phyloP scores from a whole-genome alignment of 2,797 vertebrate species.

The Furcifer pardalis region DNA sequence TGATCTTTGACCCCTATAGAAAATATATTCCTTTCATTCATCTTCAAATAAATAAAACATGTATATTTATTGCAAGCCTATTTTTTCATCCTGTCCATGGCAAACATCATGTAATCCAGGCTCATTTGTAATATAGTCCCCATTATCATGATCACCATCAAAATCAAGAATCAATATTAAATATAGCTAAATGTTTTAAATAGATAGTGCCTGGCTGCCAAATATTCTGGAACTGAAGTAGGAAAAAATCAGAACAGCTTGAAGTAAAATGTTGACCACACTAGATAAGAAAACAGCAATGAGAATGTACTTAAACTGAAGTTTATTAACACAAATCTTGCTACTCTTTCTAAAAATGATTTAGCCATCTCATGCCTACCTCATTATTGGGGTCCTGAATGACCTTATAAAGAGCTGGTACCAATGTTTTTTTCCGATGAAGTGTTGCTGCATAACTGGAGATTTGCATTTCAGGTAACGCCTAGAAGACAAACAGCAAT shows the following conservation, averaged over 20 bases:
- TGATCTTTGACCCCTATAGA: conserved; percentile 10
- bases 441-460: conserved; percentile 91
- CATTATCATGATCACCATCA: conserved; percentile 33
- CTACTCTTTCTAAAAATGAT: conserved; percentile 10
- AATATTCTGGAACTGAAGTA: conserved; percentile 20
- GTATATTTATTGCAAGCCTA: background rate
- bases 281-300: conserved; percentile 1
- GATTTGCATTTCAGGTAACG: conserved; percentile 93
- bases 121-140: conserved; percentile 31
- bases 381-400: conserved; percentile 96
- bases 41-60: conserved; percentile 10
- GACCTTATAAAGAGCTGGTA: conserved; percentile 94
- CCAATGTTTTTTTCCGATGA: conserved; percentile 91
- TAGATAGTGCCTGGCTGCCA: conserved; percentile 24
- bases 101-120: conserved; percentile 25
- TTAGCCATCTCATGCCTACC: conserved; percentile 84
- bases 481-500: conserved; percentile 71
- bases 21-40: conserved; percentile 19
- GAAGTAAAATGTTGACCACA: conserved; percentile 19
- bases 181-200: conserved; percentile 37
- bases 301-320: background rate
- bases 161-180: conserved; percentile 43
- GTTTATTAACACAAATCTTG: conserved; percentile 16
- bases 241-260: conserved; percentile 32
- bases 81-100: background rate